A percentile compares a stretch with the other conserved stretches of the same genome.
phyloP scores from a whole-genome alignment of 2,797 vertebrate genomes.

The Masticophis lateralis region DNA sequence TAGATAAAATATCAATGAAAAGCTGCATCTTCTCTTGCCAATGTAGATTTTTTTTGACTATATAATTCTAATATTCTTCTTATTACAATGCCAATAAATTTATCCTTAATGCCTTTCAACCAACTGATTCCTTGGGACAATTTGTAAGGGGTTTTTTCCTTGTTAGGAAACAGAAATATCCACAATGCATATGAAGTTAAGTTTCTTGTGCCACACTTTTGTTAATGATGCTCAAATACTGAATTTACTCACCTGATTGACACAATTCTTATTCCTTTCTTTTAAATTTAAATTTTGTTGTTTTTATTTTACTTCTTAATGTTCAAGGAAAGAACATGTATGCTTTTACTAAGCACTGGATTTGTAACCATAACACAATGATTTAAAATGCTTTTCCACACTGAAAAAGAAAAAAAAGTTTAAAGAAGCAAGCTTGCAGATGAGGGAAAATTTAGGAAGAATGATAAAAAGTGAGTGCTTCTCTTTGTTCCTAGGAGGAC shows the following conservation, averaged over 20 bases:
- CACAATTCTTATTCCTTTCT: not conserved
- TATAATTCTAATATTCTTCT: not conserved
- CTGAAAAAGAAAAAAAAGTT: not conserved
- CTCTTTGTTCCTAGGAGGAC: not conserved
- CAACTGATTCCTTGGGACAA: not conserved
- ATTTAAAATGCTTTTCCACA: not conserved
- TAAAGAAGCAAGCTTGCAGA: not conserved
- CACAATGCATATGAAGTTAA: not conserved
- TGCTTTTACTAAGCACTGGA: not conserved
- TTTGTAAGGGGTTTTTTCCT: not conserved
- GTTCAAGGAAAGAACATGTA: not conserved
- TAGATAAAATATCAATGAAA: not conserved
- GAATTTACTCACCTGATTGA: not conserved
- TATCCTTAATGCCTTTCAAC: not conserved
- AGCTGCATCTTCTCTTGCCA: not conserved
- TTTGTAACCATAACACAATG: not conserved
- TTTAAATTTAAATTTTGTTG: not conserved
- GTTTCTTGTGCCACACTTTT: not conserved
- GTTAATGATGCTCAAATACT: not conserved
- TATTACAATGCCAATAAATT: not conserved
- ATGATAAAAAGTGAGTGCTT: not conserved
- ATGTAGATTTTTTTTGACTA: not conserved
- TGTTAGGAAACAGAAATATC: not conserved
- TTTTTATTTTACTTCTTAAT: not conserved
- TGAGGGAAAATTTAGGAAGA: not conserved